Percentiles rank a stretch among this genome's conserved stretches.
phyloP scores from a whole-genome alignment of 2,797 vertebrate species.

The Pachyuromys duprasi region DNA sequence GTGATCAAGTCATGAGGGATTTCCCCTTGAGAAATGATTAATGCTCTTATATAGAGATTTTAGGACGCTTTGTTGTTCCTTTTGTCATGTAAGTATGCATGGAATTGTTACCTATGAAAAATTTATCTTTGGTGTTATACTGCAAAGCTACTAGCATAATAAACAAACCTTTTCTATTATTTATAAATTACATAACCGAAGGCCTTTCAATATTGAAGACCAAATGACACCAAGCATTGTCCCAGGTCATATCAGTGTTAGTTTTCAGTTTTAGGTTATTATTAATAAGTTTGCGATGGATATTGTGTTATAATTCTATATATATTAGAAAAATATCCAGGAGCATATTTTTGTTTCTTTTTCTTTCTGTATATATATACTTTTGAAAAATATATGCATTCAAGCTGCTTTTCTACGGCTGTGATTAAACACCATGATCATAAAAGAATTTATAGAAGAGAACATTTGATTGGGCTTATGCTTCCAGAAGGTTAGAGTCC shows the following conservation, averaged over 20 bases:
- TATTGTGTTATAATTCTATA: slow-evolving; percentile 3
- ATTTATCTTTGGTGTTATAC: neutral
- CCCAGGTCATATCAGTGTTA: neutral
- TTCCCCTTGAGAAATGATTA: neutral
- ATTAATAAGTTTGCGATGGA: neutral
- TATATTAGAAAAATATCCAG: neutral
- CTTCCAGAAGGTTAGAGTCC: neutral
- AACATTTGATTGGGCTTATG: neutral
- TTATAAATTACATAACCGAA: neutral
- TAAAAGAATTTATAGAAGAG: neutral
- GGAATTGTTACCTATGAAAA: neutral
- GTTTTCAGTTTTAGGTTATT: neutral
- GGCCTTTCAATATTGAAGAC: neutral
- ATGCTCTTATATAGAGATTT: neutral
- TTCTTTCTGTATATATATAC: neutral
- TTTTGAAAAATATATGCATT: neutral
- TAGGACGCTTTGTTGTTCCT: neutral
- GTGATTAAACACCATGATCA: neutral
- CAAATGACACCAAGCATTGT: neutral
- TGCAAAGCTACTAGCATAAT: neutral
- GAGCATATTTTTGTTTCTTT: neutral
- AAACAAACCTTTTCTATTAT: neutral
- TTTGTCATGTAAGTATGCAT: no score
- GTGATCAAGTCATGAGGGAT: neutral
- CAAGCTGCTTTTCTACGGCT: neutral